Conservation (phyloP, 2,797 vertebrate genomes). For the Crenuchus spilurus region DNA sequence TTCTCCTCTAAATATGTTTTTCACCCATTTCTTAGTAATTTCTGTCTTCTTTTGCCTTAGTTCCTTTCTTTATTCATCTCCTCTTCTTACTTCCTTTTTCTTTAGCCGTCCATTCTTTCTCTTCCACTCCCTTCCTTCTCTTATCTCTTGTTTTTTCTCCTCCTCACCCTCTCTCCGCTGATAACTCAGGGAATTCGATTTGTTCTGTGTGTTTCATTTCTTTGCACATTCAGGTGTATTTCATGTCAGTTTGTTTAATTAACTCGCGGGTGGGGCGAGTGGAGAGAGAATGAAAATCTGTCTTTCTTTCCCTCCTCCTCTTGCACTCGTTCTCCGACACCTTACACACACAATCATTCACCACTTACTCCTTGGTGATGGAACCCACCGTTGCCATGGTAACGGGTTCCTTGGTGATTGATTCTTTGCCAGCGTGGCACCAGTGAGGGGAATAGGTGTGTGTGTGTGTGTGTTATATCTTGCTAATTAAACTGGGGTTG, state of each 20-base stretch:
- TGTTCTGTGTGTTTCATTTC: constrained; percentile 20
- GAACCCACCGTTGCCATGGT: constrained; percentile 91
- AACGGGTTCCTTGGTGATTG: constrained; percentile 85
- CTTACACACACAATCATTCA: constrained; percentile 70
- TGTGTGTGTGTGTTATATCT: constrained; percentile 75
- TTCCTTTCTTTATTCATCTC: background rate
- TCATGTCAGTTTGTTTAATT: constrained; percentile 33
- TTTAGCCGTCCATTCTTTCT: background rate
- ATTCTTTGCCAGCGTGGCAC: constrained; percentile 81
- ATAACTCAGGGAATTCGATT: constrained; percentile 8
- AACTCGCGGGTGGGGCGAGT: constrained; percentile 1
- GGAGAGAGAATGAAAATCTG: constrained; percentile 1
- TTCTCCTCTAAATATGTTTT: no score
- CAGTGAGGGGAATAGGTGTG: constrained; percentile 84
- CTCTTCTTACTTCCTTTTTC: background rate
- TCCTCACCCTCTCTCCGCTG: background rate
- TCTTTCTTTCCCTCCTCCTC: background rate
- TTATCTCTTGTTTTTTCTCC: background rate
- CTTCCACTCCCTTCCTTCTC: background rate
- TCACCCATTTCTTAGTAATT: no score
- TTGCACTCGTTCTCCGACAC: constrained; percentile 79
- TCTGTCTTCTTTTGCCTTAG: no score
- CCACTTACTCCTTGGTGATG: constrained; percentile 91
- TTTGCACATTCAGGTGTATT: constrained; percentile 15
- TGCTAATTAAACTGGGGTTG: constrained; percentile 98